phyloP scores from a whole-genome alignment of 2,888 invertebrate genomes.

The Copidosoma aretas region DNA sequence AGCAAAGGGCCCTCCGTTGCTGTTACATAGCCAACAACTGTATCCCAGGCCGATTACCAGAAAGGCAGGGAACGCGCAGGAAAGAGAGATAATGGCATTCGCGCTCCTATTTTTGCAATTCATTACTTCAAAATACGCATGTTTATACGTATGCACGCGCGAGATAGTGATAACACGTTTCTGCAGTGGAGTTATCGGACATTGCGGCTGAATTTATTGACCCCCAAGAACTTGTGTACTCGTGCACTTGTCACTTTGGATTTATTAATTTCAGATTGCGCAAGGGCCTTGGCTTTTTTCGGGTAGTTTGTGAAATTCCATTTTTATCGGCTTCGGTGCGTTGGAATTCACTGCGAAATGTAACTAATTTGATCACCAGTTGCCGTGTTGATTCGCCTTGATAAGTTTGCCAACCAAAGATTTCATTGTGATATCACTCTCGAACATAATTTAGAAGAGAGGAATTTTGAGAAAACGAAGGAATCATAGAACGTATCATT shows the following conservation, averaged over 20 bases:
- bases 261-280: conserved; percentile 1
- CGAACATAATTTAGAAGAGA: too few relatives aligned
- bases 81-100: not conserved
- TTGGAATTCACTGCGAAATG: too few relatives aligned
- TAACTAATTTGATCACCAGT: too few relatives aligned
- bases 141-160: not conserved
- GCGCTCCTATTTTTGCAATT: not conserved
- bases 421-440: too few relatives aligned
- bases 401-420: too few relatives aligned
- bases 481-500: too few relatives aligned
- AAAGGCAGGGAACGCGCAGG: not conserved
- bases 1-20: too few relatives aligned
- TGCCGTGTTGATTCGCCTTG: too few relatives aligned
- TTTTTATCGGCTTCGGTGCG: too few relatives aligned
- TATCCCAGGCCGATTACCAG: not conserved
- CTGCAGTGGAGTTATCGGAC: not conserved
- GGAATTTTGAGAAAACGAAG: too few relatives aligned
- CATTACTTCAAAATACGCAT: too few relatives aligned
- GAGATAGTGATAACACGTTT: conserved; percentile 11
- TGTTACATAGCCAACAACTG: not conserved
- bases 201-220: conserved; percentile 4
- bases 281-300: not conserved
- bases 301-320: not conserved
- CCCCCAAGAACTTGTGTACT: not conserved
- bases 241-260: not conserved